phyloP scores from a whole-genome alignment of 1,140 invertebrate species.

The Sarcophaga peregrina region DNA sequence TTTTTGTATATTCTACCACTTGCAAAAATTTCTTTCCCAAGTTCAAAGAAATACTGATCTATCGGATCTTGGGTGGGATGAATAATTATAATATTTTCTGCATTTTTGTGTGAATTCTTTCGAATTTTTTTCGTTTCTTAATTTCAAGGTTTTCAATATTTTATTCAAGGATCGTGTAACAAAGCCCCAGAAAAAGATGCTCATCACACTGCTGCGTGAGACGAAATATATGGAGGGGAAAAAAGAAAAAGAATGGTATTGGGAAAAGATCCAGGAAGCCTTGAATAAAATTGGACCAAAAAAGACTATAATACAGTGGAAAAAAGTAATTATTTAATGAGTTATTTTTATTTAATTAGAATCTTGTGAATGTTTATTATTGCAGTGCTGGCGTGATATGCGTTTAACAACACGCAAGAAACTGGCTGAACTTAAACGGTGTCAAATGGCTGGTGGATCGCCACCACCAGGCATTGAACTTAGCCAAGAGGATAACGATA shows the following conservation, averaged over 20 bases:
- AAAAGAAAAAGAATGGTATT: conserved; percentile 65
- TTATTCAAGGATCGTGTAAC: conserved; percentile 63
- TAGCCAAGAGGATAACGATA: conserved; percentile 64
- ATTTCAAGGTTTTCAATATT: conserved; percentile 49
- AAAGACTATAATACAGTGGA: conserved; percentile 66
- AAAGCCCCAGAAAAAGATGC: conserved; percentile 65
- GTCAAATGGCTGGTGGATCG: conserved; percentile 61
- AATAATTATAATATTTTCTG: background rate
- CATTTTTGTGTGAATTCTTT: conserved; percentile 46
- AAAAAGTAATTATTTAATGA: conserved; percentile 51
- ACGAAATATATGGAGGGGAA: conserved; percentile 65
- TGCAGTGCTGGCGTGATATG: conserved; percentile 64
- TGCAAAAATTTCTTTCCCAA: background rate
- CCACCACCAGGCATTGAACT: conserved; percentile 62
- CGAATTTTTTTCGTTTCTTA: conserved; percentile 46
- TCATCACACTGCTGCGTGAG: conserved; percentile 62
- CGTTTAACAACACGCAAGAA: conserved; percentile 62
- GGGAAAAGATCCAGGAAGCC: conserved; percentile 64
- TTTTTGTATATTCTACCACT: background rate
- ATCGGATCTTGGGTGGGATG: background rate
- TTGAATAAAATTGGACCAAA: conserved; percentile 64
- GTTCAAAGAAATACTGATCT: background rate
- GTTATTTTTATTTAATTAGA: background rate
- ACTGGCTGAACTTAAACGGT: conserved; percentile 61
- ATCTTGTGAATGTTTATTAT: conserved; percentile 1